Evolutionary conservation across 2,888 invertebrate genomes (phyloP), one percentile per base, ranked within the genome.

Genomic region (Amphipoea lucens): DNA sequence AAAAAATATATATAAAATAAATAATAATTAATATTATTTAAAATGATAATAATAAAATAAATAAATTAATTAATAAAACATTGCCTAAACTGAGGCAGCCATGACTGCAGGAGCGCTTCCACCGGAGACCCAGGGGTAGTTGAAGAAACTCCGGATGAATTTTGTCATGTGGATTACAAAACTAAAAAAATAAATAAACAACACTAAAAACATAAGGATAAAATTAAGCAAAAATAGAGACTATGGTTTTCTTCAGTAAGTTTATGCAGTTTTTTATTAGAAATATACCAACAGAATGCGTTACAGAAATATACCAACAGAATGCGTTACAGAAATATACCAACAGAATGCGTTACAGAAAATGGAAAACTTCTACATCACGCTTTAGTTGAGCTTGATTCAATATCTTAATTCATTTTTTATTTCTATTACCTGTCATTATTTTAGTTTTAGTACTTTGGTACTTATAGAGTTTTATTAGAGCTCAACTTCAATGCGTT

Each of bases 111-210:
- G 20, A 62, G n/a, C 29, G 36, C 36, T 36, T 12, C 51, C 40
- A 51, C 60, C n/a, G 20, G 36, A 60, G 42, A 54, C 14, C 12
- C 65, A 45, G 17, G 23, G 7, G 79, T 42, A 51, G 79, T 20
- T 54, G 42, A 14, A 36, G n/a, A 17, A 60, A 42, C 40, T 51
- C 73, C 51, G 42, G n/a, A 12, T 42, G 12, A n/a, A 12, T 51
- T 20, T 40, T 54, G 17, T 40, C 48, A 29, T n/a, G 65, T 29
- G 17, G 78, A 60, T 51, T 9, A 57, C 0, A 36, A 60, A 73
- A 79, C 73, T 73, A 79, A 79, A 79, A 80, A 73, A 45, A 54
- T 5, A 45, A 62, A 51, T 1, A 9, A 36, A 23, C 29, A 63
- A 62, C 1, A 57, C 0, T 40, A 14, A 74, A 51, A 29, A 36